These are phyloP conservation scores for Drosophila saltans DNA, from an alignment of 1,140 invertebrate species.

Conservation along the genomic window DNA sequence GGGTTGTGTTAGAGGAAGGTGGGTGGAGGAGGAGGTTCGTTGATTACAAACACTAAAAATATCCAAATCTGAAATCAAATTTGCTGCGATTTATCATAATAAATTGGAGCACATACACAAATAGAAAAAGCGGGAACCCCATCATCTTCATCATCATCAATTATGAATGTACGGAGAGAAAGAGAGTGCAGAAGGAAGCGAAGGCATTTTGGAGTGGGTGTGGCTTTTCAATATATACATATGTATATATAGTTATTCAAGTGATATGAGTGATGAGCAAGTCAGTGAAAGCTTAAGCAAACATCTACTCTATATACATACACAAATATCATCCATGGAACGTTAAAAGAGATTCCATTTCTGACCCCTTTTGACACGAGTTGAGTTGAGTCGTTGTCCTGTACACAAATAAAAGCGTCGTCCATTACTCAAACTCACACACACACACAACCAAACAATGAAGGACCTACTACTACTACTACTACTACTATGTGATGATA, in stretches of 20 bases:
- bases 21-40: not conserved
- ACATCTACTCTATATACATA: not conserved
- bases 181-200: not conserved
- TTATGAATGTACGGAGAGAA: constrained; percentile 20
- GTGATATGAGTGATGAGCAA: constrained; percentile 71
- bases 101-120: constrained; percentile 64
- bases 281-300: constrained; percentile 29
- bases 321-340: constrained; percentile 1
- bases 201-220: not conserved
- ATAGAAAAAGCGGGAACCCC: constrained; percentile 23
- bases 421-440: constrained; percentile 77
- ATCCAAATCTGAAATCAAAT: constrained; percentile 49
- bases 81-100: constrained; percentile 76
- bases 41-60: constrained; percentile 79
- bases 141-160: constrained; percentile 20
- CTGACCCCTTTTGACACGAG: constrained; percentile 76
- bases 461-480: constrained; percentile 15
- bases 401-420: constrained; percentile 79
- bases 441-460: constrained; percentile 37
- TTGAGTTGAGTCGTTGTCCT: constrained; percentile 33
- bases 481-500: constrained; percentile 11
- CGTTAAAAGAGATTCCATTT: constrained; percentile 56
- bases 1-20: not conserved
- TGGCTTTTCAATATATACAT: not conserved
- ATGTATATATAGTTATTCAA: not conserved